These are phyloP conservation scores for Drosophila nannoptera DNA, from an alignment of 1,140 invertebrate genomes.

Conservation along the genomic window DNA sequence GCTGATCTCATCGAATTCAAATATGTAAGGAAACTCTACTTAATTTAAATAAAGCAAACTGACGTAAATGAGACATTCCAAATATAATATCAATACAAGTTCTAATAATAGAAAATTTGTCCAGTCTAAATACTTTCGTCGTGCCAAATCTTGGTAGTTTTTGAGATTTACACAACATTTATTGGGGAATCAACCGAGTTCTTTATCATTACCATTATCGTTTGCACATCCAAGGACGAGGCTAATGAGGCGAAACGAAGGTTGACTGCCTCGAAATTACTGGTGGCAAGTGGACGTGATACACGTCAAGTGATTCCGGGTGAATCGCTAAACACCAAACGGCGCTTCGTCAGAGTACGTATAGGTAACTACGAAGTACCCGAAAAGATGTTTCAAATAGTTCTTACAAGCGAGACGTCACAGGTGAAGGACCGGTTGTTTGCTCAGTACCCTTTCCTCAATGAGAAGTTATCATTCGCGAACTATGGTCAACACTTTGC, in stretches of 20 bases:
- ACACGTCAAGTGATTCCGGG: slow-evolving; percentile 80
- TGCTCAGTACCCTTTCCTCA: slow-evolving; percentile 80
- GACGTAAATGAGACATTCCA: background rate
- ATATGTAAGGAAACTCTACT: slow-evolving; percentile 42
- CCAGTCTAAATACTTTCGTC: slow-evolving; percentile 50
- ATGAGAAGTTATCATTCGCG: slow-evolving; percentile 79
- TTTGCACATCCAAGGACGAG: slow-evolving; percentile 22
- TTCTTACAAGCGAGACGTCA: slow-evolving; percentile 76
- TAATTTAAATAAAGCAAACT: background rate
- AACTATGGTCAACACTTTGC: slow-evolving; percentile 86
- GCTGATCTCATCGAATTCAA: slow-evolving; percentile 69
- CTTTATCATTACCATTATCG: slow-evolving; percentile 69
- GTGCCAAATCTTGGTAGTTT: slow-evolving; percentile 39
- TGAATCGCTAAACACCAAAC: slow-evolving; percentile 80
- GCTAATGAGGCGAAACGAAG: slow-evolving; percentile 29
- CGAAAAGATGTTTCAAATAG: slow-evolving; percentile 80
- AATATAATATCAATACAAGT: too few relatives aligned
- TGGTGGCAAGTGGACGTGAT: slow-evolving; percentile 20
- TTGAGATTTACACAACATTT: slow-evolving; percentile 79
- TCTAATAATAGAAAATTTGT: background rate
- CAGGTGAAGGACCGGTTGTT: slow-evolving; percentile 69
- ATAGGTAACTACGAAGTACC: slow-evolving; percentile 82
- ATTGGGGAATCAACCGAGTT: slow-evolving; percentile 82
- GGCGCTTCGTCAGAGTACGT: slow-evolving; percentile 76
- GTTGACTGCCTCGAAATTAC: slow-evolving; percentile 29